phyloP scores from a whole-genome alignment of 1,140 invertebrate genomes.

The Trichonephila inaurata region DNA sequence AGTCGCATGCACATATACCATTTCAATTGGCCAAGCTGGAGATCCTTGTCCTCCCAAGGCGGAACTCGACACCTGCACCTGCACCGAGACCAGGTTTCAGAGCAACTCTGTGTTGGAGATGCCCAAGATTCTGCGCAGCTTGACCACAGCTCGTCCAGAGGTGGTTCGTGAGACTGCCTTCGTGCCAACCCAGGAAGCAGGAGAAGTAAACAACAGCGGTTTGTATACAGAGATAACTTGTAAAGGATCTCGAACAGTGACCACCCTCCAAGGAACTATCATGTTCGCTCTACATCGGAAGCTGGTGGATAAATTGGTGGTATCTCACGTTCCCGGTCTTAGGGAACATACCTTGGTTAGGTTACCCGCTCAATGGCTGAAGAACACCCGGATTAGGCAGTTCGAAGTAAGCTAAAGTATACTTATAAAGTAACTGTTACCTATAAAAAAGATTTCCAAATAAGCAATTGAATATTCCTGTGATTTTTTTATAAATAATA shows the following conservation, averaged over 20 bases:
- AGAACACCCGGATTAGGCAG: constrained; percentile 37
- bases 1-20: not conserved
- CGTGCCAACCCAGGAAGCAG: not conserved
- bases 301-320: constrained; percentile 46
- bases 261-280: not conserved
- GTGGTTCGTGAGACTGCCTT: not conserved
- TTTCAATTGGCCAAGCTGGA: not conserved
- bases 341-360: constrained; percentile 34
- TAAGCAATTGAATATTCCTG: no score
- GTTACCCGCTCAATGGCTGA: constrained; percentile 10
- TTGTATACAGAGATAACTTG: constrained; percentile 32
- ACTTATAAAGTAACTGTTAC: no score
- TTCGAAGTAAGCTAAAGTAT: constrained; percentile 46
- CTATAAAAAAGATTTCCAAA: no score
- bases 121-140: not conserved
- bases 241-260: not conserved
- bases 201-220: not conserved
- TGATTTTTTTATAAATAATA: no score
- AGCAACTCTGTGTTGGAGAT: not conserved
- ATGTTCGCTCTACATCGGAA: constrained; percentile 30
- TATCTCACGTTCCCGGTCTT: not conserved
- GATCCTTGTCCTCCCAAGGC: constrained; percentile 37
- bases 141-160: not conserved
- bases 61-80: not conserved
- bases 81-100: not conserved